Evolutionary conservation across 2,797 vertebrate species (phyloP), one percentile per base, ranked within the genome.

Genomic region (Macroramphosus scolopax): DNA sequence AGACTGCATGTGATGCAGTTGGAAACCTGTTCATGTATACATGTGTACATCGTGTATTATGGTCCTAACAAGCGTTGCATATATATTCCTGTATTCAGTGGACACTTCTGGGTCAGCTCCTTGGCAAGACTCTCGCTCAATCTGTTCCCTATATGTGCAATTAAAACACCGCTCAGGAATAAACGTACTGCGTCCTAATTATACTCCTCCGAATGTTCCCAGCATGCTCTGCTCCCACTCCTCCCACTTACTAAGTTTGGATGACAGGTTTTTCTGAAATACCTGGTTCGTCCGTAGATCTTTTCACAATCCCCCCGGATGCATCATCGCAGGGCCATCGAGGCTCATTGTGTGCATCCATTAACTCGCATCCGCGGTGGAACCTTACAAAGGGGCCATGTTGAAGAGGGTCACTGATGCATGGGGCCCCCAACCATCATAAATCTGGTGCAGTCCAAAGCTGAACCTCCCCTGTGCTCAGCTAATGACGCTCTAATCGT

Each of bases 401-500:
- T 60, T 79, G 72, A 82, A 78, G 73, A 70, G 69, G 81, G 77
- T 86, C 83, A 82, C 57, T 61, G 74, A 78, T 80, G 86, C 76
- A 47, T 87, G n/a, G 68, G 75, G 72, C 52, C 70, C 49, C 45
- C 70, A 36, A 36, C 75, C 69, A 38, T 78, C 82, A 81, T 89
- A 85, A 88, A 89, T 89, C 83, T 83, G 73, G 36, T 52, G 70
- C 60, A 54, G 76, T 74, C 73, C 63, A 43, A 56, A 56, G 54
- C 72, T 64, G 61, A 78, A 58, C 69, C 70, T 81, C 80, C 79
- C 75, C 61, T 57, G 75, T 51, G 77, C 73, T 86, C 63, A 16
- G n/a, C 76, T 84, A 86, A 81, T 86, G 78, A 72, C 17, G 29
- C 67, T 75, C 57, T 86, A 84, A 88, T 81, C 63, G 61, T 68